Percentiles rank a stretch among this genome's conserved stretches.
These are phyloP conservation scores for Lycophotia porphyrea DNA, from an alignment of 2,888 invertebrate species.

Conservation along the genomic window DNA sequence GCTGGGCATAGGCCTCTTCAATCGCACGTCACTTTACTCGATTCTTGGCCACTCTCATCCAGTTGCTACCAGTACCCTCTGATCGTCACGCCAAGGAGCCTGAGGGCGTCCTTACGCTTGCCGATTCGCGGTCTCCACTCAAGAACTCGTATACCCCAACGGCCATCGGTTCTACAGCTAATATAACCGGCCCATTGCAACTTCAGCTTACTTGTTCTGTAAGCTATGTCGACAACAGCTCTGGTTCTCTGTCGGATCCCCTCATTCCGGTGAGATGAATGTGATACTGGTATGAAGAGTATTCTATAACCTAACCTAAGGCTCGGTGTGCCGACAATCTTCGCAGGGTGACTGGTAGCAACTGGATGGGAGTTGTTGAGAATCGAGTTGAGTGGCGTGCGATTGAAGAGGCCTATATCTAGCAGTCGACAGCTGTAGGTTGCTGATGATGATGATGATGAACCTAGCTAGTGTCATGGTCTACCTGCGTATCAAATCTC, in stretches of 20 bases:
- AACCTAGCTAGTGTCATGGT: background rate
- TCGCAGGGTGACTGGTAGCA: too few relatives aligned
- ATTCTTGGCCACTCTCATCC: background rate
- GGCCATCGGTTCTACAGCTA: background rate
- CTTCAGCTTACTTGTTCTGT: background rate
- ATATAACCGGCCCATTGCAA: background rate
- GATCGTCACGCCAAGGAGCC: too few relatives aligned
- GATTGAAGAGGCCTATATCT: too few relatives aligned
- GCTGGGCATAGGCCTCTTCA: background rate
- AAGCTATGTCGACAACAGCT: background rate
- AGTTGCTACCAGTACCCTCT: too few relatives aligned
- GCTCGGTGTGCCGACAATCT: too few relatives aligned
- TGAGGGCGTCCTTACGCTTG: background rate
- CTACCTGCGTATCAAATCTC: background rate
- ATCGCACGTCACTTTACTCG: background rate
- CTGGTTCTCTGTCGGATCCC: background rate
- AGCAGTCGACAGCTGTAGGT: too few relatives aligned
- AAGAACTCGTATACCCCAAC: background rate
- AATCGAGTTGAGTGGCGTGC: too few relatives aligned
- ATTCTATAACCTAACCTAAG: background rate
- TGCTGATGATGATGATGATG: too few relatives aligned
- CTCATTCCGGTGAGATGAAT: background rate
- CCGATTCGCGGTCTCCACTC: background rate
- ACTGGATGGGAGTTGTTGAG: too few relatives aligned
- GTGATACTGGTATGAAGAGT: background rate